Percentiles rank a stretch among this genome's conserved stretches.
Conservation (phyloP, 2,797 vertebrate species). For the Sarcoramphus papa region DNA sequence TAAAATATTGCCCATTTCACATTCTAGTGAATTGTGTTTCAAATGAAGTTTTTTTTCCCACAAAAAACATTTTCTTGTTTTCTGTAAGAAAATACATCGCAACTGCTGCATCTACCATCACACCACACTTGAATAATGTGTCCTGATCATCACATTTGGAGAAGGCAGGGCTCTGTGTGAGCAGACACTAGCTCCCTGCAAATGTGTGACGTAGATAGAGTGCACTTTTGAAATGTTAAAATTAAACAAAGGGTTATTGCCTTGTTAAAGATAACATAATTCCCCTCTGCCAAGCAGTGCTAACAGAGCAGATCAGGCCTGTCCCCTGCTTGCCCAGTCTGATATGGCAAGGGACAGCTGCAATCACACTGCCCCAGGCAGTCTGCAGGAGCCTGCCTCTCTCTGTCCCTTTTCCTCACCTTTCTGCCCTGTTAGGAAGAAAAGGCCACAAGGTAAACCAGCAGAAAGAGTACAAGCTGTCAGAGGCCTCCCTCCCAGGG, state of each 20-base stretch:
- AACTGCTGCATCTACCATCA: neutral
- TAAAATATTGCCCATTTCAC: neutral
- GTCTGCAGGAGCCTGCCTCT: neutral
- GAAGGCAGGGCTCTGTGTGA: neutral
- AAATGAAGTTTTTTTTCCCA: neutral
- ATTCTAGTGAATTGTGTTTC: neutral
- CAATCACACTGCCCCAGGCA: neutral
- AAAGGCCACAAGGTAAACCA: neutral
- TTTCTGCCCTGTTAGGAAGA: neutral
- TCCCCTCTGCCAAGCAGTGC: neutral
- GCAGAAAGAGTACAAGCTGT: neutral
- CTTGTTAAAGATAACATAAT: neutral
- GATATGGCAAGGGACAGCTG: neutral
- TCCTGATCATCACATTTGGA: neutral
- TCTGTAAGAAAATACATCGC: neutral
- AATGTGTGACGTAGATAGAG: neutral
- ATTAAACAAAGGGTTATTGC: conserved; percentile 9
- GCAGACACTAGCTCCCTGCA: neutral
- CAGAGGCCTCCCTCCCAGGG: neutral
- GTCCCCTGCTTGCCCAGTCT: neutral
- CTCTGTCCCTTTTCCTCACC: neutral
- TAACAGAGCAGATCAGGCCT: neutral
- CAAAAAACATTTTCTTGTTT: neutral
- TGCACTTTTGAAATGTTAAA: neutral
- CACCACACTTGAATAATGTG: neutral